Evolutionary conservation across 2,113 vertebrate species (phyloP).

Genomic region (Acanthisitta chloris): DNA sequence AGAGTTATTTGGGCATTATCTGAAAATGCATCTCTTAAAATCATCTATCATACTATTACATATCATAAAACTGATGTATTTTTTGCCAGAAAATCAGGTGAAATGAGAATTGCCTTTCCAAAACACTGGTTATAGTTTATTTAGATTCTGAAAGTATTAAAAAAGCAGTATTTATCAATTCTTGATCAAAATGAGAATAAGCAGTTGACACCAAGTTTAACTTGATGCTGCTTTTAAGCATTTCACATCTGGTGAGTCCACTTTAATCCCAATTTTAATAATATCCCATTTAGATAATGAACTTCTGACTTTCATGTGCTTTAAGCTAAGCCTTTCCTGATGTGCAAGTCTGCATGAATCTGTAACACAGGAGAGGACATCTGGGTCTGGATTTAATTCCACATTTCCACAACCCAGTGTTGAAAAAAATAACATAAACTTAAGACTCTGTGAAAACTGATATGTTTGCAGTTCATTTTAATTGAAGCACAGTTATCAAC

Average conservation of each 20-base stretch:
- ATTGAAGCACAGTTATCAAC: background rate
- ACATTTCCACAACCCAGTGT: background rate
- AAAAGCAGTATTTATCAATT: background rate
- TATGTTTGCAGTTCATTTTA: constrained; percentile 21
- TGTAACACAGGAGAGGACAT: background rate
- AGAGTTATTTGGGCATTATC: background rate
- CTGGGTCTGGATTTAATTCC: constrained; percentile 41
- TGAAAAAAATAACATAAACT: background rate
- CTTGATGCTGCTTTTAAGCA: background rate
- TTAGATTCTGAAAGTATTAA: background rate
- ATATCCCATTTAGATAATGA: constrained; percentile 37
- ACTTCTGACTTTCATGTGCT: constrained; percentile 17
- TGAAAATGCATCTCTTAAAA: background rate
- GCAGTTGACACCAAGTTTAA: background rate
- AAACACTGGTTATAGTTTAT: background rate
- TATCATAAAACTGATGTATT: background rate
- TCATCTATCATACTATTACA: background rate
- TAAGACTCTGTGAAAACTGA: background rate
- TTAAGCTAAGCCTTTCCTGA: constrained; percentile 36
- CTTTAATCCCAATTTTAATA: constrained; percentile 37
- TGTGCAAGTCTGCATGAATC: background rate
- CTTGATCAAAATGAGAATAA: background rate
- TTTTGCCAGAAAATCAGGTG: background rate
- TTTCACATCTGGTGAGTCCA: background rate
- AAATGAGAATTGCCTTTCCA: background rate